Conservation (phyloP, 37 sponge, comb jelly and placozoan species). For the Tethya wilhelma region DNA sequence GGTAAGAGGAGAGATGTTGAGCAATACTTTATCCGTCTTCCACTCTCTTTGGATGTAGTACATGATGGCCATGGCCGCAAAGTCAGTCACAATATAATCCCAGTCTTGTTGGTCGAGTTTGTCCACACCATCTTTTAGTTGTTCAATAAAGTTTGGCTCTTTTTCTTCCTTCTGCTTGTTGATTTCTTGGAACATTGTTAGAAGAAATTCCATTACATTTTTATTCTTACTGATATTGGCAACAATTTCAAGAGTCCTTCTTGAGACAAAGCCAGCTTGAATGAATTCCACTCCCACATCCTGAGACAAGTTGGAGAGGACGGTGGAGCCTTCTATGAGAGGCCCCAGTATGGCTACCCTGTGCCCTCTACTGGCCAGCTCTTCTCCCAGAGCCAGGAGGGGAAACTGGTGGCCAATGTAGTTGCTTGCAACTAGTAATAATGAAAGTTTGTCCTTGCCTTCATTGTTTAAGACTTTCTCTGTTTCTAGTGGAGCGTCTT, state of each 20-base stretch:
- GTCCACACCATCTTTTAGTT: not conserved
- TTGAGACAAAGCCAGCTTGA: not conserved
- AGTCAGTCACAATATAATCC: constrained; percentile 19
- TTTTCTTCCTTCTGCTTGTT: too few species aligned
- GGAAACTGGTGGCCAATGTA: constrained; percentile 9
- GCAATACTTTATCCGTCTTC: not conserved
- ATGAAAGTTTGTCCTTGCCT: constrained; percentile 4
- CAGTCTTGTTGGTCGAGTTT: not conserved
- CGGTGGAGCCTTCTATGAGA: too few species aligned
- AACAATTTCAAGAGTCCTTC: not conserved
- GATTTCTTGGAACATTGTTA: too few species aligned
- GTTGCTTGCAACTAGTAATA: not conserved
- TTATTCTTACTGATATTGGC: not conserved
- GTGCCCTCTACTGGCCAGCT: constrained; percentile 16
- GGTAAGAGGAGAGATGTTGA: not conserved
- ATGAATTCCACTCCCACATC: too few species aligned
- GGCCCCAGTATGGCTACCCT: constrained; percentile 2
- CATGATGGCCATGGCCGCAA: not conserved
- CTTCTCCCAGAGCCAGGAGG: constrained; percentile 14
- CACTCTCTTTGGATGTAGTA: not conserved
- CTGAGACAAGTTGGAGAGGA: too few species aligned
- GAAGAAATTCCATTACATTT: not conserved
- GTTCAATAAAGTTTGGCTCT: not conserved
- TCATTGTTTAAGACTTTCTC: too few species aligned
- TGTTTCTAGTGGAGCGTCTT: too few species aligned